Evolutionary conservation across 2,797 vertebrate species (phyloP).

Genomic region (Discoglossus pictus): DNA sequence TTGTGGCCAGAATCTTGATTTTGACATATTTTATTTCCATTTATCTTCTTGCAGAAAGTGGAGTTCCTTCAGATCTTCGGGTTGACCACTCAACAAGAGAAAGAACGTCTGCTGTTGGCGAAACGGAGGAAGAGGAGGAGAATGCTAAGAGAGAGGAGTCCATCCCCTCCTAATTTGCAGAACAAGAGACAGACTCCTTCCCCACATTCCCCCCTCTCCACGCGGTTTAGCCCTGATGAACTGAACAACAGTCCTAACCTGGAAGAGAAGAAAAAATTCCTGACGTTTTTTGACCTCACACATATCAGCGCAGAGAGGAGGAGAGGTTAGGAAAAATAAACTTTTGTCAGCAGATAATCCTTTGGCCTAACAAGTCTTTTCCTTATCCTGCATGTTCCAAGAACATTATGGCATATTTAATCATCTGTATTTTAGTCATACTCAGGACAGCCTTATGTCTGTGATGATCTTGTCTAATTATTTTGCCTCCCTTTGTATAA

Average conservation of each 20-base stretch:
- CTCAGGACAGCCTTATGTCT: too few relatives aligned
- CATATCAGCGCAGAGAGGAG: slow-evolving; percentile 89
- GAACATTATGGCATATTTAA: slow-evolving; percentile 39
- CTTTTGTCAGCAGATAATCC: too few relatives aligned
- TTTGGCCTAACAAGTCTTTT: neutral
- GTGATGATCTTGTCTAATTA: too few relatives aligned
- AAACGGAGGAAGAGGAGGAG: slow-evolving; percentile 90
- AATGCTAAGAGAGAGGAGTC: slow-evolving; percentile 92
- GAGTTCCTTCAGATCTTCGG: slow-evolving; percentile 88
- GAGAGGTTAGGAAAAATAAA: slow-evolving; percentile 82
- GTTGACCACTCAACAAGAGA: slow-evolving; percentile 86
- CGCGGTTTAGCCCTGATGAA: slow-evolving; percentile 91
- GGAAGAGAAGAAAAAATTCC: slow-evolving; percentile 94
- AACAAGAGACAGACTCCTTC: slow-evolving; percentile 84
- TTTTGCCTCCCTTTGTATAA: too few relatives aligned
- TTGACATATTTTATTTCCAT: too few relatives aligned
- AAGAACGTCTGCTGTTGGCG: slow-evolving; percentile 86
- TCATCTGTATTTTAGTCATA: slow-evolving; percentile 57
- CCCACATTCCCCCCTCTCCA: slow-evolving; percentile 79
- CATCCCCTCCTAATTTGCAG: slow-evolving; percentile 79
- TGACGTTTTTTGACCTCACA: slow-evolving; percentile 92
- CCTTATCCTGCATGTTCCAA: neutral
- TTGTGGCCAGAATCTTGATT: too few relatives aligned
- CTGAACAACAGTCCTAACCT: slow-evolving; percentile 94
- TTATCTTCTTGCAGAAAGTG: slow-evolving; percentile 79